A percentile compares a stretch with the other conserved stretches of the same genome.
Conservation (phyloP, 2,113 vertebrate genomes). For the Osmerus eperlanus region DNA sequence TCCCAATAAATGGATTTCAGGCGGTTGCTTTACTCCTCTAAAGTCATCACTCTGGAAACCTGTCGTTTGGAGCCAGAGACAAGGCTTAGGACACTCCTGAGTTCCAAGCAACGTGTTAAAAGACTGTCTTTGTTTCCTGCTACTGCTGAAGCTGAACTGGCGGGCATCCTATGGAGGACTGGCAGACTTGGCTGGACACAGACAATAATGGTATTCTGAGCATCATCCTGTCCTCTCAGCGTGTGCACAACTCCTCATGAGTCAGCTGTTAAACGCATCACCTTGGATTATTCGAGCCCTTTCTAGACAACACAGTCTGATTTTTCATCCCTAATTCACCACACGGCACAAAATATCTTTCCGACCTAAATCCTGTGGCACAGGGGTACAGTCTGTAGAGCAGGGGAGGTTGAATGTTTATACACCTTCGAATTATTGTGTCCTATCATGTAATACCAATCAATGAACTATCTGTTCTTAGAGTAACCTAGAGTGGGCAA, state of each 20-base stretch:
- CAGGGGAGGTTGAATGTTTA: too few species aligned
- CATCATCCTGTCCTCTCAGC: neutral
- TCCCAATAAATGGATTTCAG: neutral
- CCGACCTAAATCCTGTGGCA: too few species aligned
- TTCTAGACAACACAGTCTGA: neutral
- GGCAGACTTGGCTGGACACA: neutral
- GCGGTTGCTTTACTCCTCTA: neutral
- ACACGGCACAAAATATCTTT: too few species aligned
- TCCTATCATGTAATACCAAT: too few species aligned
- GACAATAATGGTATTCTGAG: conserved; percentile 1
- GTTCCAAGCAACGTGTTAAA: conserved; percentile 1
- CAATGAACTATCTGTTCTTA: too few species aligned
- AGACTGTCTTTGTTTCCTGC: neutral
- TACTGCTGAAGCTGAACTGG: neutral
- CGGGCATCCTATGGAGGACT: neutral
- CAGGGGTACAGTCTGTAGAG: too few species aligned
- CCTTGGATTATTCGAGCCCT: neutral
- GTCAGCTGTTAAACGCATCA: conserved; percentile 1
- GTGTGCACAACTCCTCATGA: neutral
- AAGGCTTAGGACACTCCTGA: neutral
- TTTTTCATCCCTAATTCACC: neutral
- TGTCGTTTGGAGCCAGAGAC: neutral
- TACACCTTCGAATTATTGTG: too few species aligned
- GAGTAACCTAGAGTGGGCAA: too few species aligned
- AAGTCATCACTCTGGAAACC: neutral